Conservation (phyloP, 2,888 invertebrate species). For the Drosophila anomalata region DNA sequence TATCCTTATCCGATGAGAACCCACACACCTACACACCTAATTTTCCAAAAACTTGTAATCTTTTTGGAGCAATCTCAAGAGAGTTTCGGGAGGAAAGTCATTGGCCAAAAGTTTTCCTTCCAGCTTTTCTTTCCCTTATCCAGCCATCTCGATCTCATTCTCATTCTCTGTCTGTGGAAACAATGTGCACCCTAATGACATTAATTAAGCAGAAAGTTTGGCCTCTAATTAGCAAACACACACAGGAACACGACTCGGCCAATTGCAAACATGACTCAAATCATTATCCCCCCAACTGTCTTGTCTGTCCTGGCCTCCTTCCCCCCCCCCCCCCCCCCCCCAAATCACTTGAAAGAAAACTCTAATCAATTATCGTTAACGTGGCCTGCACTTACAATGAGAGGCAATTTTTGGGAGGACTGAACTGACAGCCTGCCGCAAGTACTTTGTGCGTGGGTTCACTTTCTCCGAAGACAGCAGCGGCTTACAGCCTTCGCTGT, state of each 20-base stretch:
- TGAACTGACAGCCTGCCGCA: background rate
- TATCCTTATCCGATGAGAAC: constrained; percentile 10
- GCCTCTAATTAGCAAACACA: constrained; percentile 66
- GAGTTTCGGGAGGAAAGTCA: constrained; percentile 10
- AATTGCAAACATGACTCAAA: constrained; percentile 40
- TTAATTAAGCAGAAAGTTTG: constrained; percentile 73
- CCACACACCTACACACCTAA: constrained; percentile 8
- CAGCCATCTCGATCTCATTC: background rate
- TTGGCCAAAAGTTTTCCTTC: constrained; percentile 23
- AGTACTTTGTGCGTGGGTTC: background rate
- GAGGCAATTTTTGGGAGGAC: background rate
- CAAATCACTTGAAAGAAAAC: constrained; percentile 36
- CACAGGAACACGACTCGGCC: constrained; percentile 16
- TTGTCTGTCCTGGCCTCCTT: background rate
- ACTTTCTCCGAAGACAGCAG: background rate
- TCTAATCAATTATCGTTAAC: constrained; percentile 54
- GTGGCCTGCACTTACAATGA: constrained; percentile 30
- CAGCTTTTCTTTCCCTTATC: constrained; percentile 9
- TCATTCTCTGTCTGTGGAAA: constrained; percentile 14
- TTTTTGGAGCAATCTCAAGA: constrained; percentile 11
- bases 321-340: background rate
- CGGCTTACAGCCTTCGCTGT: background rate
- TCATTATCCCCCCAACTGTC: constrained; percentile 31
- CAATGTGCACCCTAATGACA: constrained; percentile 64
- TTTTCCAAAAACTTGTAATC: background rate